Evolutionary conservation across 2,113 vertebrate genomes (phyloP), one percentile per base, ranked within the genome.

Genomic region (Apistogramma diplotaenia): DNA sequence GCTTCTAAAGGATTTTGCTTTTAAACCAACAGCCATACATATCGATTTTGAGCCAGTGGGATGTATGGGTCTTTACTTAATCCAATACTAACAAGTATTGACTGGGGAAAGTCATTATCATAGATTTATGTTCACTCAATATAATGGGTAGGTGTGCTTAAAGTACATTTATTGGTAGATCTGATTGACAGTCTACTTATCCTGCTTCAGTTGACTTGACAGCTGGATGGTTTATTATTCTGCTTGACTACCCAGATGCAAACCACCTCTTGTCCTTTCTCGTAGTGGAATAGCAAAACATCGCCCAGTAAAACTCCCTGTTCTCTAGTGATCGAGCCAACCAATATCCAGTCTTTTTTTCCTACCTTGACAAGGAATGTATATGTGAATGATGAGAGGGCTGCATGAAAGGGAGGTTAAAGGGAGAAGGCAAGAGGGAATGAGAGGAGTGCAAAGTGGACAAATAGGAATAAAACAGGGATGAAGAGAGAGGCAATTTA

Each of bases 41-140:
- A 94, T 93, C 74, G 93, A 94, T 93, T 86, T 70, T 61, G 72
- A 82, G 83, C 87, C 71, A 59, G 59, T 58, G 83, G 89, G 86
- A 89, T 89, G 82, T 85, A 85, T 86, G 81, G 79, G 79, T 82
- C 89, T 91, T 89, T 89, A 89, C 82, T 87, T 89, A 90, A 90
- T 90, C 90, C 93, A 86, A 89, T 92, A 89, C 87, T 90, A 91
- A 91, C 91, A 90, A 84, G 87, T 91, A 92, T 92, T 89, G 93
- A 85, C 86, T 59, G 4, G 82, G 31, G 37, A 81, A 82, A 77
- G 87, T 88, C 87, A 56, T 93, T 91, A 87, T 60, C 67, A 92
- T 93, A 89, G 93, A 93, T 93, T 91, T 85, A 90, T 82, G 83
- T 85, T 87, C 90, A 87, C 85, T 94, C 92, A 89, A 92, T 92